Evolutionary conservation across 2,888 invertebrate species (phyloP), one percentile per base, ranked within the genome.

Genomic region (Agonopterix alstromeriana): DNA sequence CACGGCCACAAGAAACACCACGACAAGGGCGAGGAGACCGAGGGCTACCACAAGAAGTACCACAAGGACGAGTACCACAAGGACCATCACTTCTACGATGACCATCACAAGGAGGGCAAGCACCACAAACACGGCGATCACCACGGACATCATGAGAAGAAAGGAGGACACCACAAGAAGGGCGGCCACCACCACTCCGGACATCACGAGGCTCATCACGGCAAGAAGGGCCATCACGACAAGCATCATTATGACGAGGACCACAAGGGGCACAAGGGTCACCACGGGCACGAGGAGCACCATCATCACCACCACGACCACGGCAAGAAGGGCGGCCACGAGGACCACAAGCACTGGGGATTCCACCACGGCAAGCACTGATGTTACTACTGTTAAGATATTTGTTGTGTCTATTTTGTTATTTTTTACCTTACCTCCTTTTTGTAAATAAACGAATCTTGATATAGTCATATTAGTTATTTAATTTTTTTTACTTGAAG

Each of bases 1-100:
- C 93, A 93, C 74, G 93, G 93, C 41, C 93, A 94, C 67, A 94
- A 95, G 73, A 94, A 94, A 67, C 94, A 94, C 41, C 95, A 95
- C 79, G 95, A 95, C 70, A 95, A 95, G 71, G 95, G 95, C 0
- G 94, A 94, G 65, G 94, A 95, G 64, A 94, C 94, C 45, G 92
- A 94, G 55, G 95, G 95, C 8, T 95, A 94, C 76, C 95, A 96
- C 72, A 94, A 95, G 80, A 95, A 95, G 66, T 93, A 94, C 63
- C 94, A 95, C 77, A 96, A 96, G 73, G 95, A 96, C 70, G 96
- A 96, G 72, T 95, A 93, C 77, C 93, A 94, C 68, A 96, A 96
- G 77, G 94, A 95, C 66, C 95, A 95, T 73, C 95, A 95, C 87
- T 96, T 96, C 90, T 96, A 96, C 79, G 95, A 96, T 62, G 95